phyloP scores from a whole-genome alignment of 2,113 vertebrate species.

The Sylvilagus bachmani region DNA sequence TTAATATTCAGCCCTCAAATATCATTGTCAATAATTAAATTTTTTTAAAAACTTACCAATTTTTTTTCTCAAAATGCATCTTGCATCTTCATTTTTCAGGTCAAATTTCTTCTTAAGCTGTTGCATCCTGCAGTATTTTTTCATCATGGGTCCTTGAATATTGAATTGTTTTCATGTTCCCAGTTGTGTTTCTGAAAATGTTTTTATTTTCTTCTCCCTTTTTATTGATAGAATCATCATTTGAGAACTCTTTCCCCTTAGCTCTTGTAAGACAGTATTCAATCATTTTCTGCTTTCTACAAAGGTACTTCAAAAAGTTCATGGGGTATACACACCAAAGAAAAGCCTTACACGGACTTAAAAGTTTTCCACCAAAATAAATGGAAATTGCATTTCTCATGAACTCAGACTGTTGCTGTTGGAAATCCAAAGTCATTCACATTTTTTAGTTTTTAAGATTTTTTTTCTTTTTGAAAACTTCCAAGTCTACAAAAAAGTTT shows the following conservation, averaged over 20 bases:
- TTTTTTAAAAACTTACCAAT: background rate
- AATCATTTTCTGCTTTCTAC: background rate
- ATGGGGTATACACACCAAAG: too few species aligned
- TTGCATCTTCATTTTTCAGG: background rate
- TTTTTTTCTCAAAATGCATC: background rate
- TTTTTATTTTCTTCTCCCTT: background rate
- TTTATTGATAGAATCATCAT: background rate
- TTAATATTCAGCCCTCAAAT: background rate
- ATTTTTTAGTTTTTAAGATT: background rate
- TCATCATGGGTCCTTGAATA: background rate
- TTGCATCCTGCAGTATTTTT: background rate
- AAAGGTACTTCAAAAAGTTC: too few species aligned
- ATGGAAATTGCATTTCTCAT: too few species aligned
- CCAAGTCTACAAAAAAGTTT: background rate
- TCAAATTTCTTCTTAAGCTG: background rate
- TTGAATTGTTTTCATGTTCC: background rate
- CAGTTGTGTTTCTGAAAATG: background rate
- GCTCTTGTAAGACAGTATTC: background rate
- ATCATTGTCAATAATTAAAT: background rate
- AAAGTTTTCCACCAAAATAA: too few species aligned
- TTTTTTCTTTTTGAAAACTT: background rate
- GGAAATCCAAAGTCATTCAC: background rate
- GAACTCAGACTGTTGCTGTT: background rate
- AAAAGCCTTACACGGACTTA: too few species aligned
- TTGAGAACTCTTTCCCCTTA: background rate